Base-by-base conservation (phyloP, 2,113 vertebrate genomes). In the Tympanuchus pallidicinctus region DNA sequence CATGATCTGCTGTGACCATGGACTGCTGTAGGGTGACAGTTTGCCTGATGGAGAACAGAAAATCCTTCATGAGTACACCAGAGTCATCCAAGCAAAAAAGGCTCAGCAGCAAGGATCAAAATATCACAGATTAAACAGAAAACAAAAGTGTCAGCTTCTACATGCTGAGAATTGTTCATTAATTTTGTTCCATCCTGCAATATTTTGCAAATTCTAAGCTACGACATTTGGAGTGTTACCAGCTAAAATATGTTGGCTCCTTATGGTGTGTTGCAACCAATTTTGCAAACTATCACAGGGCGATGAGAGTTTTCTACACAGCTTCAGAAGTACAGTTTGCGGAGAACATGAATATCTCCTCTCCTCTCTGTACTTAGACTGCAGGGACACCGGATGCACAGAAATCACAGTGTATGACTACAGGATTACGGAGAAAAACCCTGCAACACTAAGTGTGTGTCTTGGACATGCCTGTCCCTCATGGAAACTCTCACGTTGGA, bases 181-280 rank as follows among this genome's bases (percentile, higher is more conserved):
- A 60, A 65, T 84, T 84, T 89, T 72, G 45, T 88, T 36, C 65
- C 54, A 94, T 57, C 63, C 45, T 87, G 90, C 83, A 92, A 66
- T 93, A 87, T 93, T 96, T 95, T 96, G 83, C 71, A 89, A 94
- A 94, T 92, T 85, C n/a, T 71, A 91, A 92, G 83, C 61, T 84
- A 69, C n/a, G 83, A 92, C 94, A 93, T 92, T 92, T 95, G 94
- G 71, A 96, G 74, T 63, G 83, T 73, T 92, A 95, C 84, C 81
- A 96, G 70, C 77, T 94, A 92, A 96, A 96, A 96, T 92, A 94
- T 96, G 96, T 82, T 91, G 89, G 30, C 84, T 89, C 94, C 96
- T 94, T 94, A 87, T 95, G 95, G 92, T 65, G 89, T 79, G 74
- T 93, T 92, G 66, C 63, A 85, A 78, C 1, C 12, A 77, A 92